Base-by-base conservation (phyloP, 2,888 invertebrate genomes). In the Dilophus febrilis region DNA sequence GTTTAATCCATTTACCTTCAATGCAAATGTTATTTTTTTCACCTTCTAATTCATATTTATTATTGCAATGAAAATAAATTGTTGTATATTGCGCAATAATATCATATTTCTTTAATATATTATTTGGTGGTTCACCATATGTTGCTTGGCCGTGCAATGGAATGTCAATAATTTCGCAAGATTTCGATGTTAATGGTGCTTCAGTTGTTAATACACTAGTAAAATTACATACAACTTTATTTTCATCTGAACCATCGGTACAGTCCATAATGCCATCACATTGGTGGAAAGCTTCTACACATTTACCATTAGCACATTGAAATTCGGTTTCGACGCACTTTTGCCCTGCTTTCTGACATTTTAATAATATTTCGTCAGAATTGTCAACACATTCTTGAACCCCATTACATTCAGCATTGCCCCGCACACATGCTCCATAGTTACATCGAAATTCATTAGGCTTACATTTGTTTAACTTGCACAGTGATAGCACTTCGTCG, bases 391-490 rank as follows among this genome's bases (percentile, higher is more conserved):
- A 49, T 31, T 48, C 44, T 13, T 7, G 38, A 16, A 31, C 36
- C 6, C 42, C 40, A 35, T 46, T 43, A 45, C 78, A 78, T 35
- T 61, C 57, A 1, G 64, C 56, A 16, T 66, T 65, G 5, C 65
- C 61, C 41, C 70, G 68, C 0, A 74, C 64, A 46, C 76, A 76
- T 0, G 70, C 74, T 2, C 74, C 74, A 48, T 75, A 74, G 1
- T 63, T 61, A 49, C 75, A 76, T 32, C 70, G 68, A 56, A 72
- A 75, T 35, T 70, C 58, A 44, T 54, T n/a, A n/a, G n/a, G 53
- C 44, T 54, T 53, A 2, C 50, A 49, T 17, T 44, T 44, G 44
- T 53, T 52, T 0, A 8, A 1, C 5, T 12, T 19, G 35, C 10
- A 18, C 12, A 22, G n/a, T 18, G n/a, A 5, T 18, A 19, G 16